Base-by-base conservation (phyloP, 2,888 invertebrate genomes). In the Tipula vernalis region DNA sequence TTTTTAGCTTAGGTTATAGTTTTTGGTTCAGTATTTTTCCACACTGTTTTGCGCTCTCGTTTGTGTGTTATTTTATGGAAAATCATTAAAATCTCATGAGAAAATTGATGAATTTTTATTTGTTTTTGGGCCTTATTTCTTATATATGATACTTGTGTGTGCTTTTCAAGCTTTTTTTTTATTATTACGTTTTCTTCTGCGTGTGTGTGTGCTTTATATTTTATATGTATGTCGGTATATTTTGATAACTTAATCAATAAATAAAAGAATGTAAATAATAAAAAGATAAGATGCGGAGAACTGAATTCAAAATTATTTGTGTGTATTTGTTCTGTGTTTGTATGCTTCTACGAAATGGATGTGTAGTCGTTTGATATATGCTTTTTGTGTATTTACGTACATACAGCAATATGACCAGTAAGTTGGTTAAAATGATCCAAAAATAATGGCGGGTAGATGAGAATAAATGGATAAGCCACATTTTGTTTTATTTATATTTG, bases 71-170 rank as follows among this genome's bases (percentile, higher is more conserved):
- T 71, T 71, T 71, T 71, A 71, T 71, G 71, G 71, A 71, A 71
- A 71, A 71, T 71, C 71, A 71, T 71, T 71, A 71, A 71, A 71
- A 71, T 71, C 71, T 71, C 71, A 71, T 71, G 71, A 71, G 71
- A 71, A 71, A 71, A 71, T 71, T 71, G 71, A 71, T 71, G 71
- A 71, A 71, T 71, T 71, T 51, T 71, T 71, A 71, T 71, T 71
- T 71, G 28, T 71, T 71, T 28, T 71, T 71, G 71, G 12, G 28
- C 28, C 28, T 28, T 28, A 28, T 28, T 28, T 28, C 28, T 71
- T 71, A 71, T 28, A 28, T 71, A 18, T 71, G 2, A 28, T 71
- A 28, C 10, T 28, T 71, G 71, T 71, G 28, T 71, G 71, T 4
- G 71, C 71, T 18, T 71, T 28, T 18, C 10, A 71, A 8, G 71